Percentiles rank a stretch among this genome's conserved stretches.
phyloP scores from a whole-genome alignment of 1,140 invertebrate species.

The Zophobas morio region DNA sequence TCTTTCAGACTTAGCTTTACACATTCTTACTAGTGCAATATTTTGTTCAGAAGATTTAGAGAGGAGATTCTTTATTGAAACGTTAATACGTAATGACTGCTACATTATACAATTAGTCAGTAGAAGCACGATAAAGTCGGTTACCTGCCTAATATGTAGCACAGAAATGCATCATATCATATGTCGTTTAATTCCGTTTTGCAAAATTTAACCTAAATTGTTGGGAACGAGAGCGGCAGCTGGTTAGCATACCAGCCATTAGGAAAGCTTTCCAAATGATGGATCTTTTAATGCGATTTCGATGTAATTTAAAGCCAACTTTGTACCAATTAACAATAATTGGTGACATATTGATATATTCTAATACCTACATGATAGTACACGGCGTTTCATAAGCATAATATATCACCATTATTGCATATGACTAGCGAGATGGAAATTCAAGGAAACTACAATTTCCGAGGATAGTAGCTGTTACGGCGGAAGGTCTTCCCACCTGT shows the following conservation, averaged over 20 bases:
- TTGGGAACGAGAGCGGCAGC: not conserved
- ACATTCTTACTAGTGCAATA: too few relatives aligned
- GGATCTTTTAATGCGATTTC: not conserved
- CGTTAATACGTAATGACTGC: not conserved
- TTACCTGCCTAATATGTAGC: too few relatives aligned
- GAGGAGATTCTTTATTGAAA: too few relatives aligned
- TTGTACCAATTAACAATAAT: slow-evolving; percentile 9
- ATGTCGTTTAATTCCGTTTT: not conserved
- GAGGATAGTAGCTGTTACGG: slow-evolving; percentile 15
- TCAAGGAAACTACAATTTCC: slow-evolving; percentile 34
- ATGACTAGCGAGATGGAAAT: slow-evolving; percentile 19
- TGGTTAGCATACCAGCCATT: not conserved
- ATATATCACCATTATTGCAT: slow-evolving; percentile 3
- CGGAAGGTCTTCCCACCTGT: slow-evolving; percentile 33
- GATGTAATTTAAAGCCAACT: not conserved
- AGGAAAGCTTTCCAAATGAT: slow-evolving; percentile 3
- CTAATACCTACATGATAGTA: not conserved
- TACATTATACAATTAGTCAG: not conserved
- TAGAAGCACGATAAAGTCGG: too few relatives aligned
- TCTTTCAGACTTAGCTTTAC: too few relatives aligned
- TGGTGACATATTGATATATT: not conserved
- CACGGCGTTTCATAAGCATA: not conserved
- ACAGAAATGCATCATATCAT: not conserved
- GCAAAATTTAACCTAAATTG: not conserved
- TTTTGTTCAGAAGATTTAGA: too few relatives aligned